Conservation (phyloP, 2,888 invertebrate species). For the Eustalomyia histrio region DNA sequence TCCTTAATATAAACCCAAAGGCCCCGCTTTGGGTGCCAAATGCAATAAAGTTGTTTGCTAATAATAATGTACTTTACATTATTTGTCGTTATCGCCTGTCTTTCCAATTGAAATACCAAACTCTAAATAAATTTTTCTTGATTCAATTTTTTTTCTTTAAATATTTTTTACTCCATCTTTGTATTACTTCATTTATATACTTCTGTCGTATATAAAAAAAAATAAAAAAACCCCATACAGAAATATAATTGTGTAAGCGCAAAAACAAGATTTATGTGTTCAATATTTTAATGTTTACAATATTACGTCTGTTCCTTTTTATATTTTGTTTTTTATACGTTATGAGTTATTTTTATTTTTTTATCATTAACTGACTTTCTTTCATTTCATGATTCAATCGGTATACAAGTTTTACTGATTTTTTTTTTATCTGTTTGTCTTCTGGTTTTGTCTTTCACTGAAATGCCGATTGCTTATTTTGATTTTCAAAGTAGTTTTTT, state of each 20-base stretch:
- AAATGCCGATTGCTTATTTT: constrained; percentile 41
- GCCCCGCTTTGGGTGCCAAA: too few species aligned
- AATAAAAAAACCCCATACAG: neutral
- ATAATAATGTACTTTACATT: neutral
- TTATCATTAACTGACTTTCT: constrained; percentile 62
- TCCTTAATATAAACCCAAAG: too few species aligned
- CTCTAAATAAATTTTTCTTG: neutral
- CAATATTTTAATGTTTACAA: constrained; percentile 51
- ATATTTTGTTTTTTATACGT: constrained; percentile 21
- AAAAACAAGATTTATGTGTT: constrained; percentile 62
- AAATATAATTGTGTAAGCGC: constrained; percentile 1
- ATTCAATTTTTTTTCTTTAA: neutral
- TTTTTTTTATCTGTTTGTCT: constrained; percentile 48
- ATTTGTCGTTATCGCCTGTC: neutral
- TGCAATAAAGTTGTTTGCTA: too few species aligned
- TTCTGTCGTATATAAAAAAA: neutral
- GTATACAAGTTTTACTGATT: constrained; percentile 40
- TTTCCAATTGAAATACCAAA: neutral
- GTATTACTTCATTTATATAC: constrained; percentile 44
- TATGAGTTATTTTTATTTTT: constrained; percentile 21
- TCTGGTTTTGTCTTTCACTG: constrained; percentile 36
- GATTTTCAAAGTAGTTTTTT: constrained; percentile 32
- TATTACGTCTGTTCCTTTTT: constrained; percentile 39
- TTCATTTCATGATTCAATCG: constrained; percentile 60
- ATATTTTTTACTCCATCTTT: constrained; percentile 6